phyloP scores from a whole-genome alignment of 2,113 vertebrate species.

The Eubucco bourcierii region DNA sequence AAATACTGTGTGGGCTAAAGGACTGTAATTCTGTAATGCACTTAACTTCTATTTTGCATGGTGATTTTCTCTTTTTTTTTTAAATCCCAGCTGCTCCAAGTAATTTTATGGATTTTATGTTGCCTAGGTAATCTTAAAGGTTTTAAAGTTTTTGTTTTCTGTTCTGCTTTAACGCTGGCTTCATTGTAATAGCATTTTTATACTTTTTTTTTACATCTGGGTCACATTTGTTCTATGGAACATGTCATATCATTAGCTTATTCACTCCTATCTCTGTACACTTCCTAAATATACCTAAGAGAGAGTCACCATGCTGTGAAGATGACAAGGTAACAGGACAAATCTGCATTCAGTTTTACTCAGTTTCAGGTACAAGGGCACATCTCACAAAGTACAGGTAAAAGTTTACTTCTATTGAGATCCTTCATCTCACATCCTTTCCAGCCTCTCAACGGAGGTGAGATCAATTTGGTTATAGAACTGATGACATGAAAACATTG shows the following conservation, averaged over 20 bases:
- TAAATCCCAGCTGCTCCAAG: neutral
- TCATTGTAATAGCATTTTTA: neutral
- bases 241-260: neutral
- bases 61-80: neutral
- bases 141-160: neutral
- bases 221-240: constrained; percentile 6
- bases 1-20: neutral
- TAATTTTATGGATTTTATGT: neutral
- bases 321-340: neutral
- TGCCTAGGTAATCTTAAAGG: neutral
- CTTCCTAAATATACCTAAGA: neutral
- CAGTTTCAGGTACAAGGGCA: neutral
- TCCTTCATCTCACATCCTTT: neutral
- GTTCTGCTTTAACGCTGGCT: neutral
- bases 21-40: neutral
- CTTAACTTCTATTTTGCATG: neutral
- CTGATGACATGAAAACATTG: neutral
- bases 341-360: neutral
- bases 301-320: neutral
- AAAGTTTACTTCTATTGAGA: neutral
- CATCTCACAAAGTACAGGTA: neutral
- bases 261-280: neutral
- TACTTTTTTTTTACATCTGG: neutral
- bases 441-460: neutral
- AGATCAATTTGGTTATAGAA: neutral